Evolutionary conservation across 2,113 vertebrate species (phyloP), one percentile per base, ranked within the genome.

Genomic region (Probosciger aterrimus): DNA sequence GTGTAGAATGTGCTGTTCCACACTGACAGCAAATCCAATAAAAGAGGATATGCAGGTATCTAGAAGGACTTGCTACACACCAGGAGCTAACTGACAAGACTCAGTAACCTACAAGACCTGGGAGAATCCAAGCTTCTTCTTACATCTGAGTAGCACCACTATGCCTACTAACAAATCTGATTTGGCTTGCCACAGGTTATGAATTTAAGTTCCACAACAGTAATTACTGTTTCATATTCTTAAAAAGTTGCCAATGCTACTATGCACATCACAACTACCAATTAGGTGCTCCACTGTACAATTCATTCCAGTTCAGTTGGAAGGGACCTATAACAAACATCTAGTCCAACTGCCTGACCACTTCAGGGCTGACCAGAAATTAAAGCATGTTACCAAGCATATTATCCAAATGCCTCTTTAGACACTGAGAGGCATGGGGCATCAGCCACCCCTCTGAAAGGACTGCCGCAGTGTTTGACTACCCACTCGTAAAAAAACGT

Each of bases 281-380:
- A 30, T 0, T 0, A 55, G 6, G 12, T n/a, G 20, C 11, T 76
- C 33, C 22, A 53, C 47, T 39, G 13, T 18, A 11, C 39, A 78
- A 68, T 18, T 93, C 62, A 76, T 50, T 11, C 14, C 4, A 68
- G 5, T 55, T 52, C 65, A 71, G 41, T 14, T 63, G 41, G 31
- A 79, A 78, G 20, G 5, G 31, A 82, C 23, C 46, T 44, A 46
- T 22, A 90, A 5, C 4, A 10, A 82, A 14, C 47, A 81, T 6
- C 35, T 39, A 70, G 6, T 67, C 27, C 79, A 82, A 69, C 13
- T 47, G 15, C 12, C 44, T 43, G 27, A 47, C 19, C 65, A 62
- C 30, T 65, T 79, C n/a, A 49, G 10, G 3, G 6, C 4, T 88
- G 41, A 59, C 16, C 14, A 44, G 6, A 53, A 86, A 47, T 64